Evolutionary conservation across 1,140 invertebrate species (phyloP).

Genomic region (Macrobrachium rosenbergii): DNA sequence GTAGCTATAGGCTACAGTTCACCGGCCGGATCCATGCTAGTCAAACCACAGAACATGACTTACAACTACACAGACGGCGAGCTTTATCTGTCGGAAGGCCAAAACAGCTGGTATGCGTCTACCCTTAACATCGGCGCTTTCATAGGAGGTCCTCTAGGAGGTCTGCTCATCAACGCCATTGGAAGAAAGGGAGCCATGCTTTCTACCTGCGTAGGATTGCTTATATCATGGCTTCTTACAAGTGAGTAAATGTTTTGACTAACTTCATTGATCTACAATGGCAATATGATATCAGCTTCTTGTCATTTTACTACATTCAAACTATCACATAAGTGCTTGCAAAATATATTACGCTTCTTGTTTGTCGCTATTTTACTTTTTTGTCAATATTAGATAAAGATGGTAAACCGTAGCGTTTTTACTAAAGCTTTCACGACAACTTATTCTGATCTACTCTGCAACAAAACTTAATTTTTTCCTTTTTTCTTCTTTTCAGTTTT

Average conservation of each 20-base stretch:
- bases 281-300: neutral
- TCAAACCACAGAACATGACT: neutral
- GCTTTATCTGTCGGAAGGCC: neutral
- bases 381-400: slow-evolving; percentile 17
- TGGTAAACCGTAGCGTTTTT: neutral
- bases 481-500: slow-evolving; percentile 20
- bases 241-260: slow-evolving; percentile 66
- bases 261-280: neutral
- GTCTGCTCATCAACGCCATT: slow-evolving; percentile 74
- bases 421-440: neutral
- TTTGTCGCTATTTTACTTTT: neutral
- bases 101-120: slow-evolving; percentile 52
- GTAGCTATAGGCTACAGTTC: slow-evolving; percentile 29
- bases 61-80: neutral
- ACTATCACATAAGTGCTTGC: no score
- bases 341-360: no score
- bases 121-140: slow-evolving; percentile 70
- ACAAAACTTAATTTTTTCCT: neutral
- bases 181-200: slow-evolving; percentile 84
- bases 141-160: slow-evolving; percentile 80
- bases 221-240: slow-evolving; percentile 83
- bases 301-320: neutral
- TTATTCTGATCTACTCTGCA: neutral
- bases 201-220: slow-evolving; percentile 79
- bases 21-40: slow-evolving; percentile 20